Conservation (phyloP, 2,888 invertebrate genomes). For the Coremacera marginata region DNA sequence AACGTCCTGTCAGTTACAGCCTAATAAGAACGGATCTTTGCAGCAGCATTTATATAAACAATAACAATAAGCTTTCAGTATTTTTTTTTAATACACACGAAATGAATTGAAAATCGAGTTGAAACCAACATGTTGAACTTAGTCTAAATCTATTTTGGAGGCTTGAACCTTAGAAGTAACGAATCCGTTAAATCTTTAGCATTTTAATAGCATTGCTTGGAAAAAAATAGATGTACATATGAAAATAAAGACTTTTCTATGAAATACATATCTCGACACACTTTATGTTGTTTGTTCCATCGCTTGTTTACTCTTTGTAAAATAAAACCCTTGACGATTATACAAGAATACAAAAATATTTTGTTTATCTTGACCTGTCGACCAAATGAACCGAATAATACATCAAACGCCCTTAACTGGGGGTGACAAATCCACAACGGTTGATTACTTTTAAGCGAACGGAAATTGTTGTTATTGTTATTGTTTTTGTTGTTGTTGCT, state of each 20-base stretch:
- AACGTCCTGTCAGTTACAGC: constrained; percentile 28
- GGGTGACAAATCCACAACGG: constrained; percentile 69
- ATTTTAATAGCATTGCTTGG: too few species aligned
- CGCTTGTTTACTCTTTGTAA: background rate
- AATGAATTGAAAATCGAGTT: too few species aligned
- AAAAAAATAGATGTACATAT: too few species aligned
- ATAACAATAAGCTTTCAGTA: constrained; percentile 14
- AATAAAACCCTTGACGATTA: constrained; percentile 2
- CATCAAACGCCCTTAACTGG: constrained; percentile 69
- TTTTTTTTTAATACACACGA: background rate
- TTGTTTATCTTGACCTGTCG: constrained; percentile 70
- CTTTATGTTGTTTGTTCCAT: background rate
- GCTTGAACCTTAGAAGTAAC: too few species aligned
- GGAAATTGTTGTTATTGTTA: background rate
- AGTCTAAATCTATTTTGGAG: too few species aligned
- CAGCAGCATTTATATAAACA: background rate
- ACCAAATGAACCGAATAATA: constrained; percentile 71
- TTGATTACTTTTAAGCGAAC: constrained; percentile 65
- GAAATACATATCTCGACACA: background rate
- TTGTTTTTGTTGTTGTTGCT: too few species aligned
- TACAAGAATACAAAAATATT: constrained; percentile 49
- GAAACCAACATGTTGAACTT: too few species aligned
- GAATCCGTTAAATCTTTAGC: too few species aligned
- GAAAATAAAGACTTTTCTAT: background rate
- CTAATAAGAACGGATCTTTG: background rate